Base-by-base conservation (phyloP, 1,140 invertebrate species). In the Drosophila lini region DNA sequence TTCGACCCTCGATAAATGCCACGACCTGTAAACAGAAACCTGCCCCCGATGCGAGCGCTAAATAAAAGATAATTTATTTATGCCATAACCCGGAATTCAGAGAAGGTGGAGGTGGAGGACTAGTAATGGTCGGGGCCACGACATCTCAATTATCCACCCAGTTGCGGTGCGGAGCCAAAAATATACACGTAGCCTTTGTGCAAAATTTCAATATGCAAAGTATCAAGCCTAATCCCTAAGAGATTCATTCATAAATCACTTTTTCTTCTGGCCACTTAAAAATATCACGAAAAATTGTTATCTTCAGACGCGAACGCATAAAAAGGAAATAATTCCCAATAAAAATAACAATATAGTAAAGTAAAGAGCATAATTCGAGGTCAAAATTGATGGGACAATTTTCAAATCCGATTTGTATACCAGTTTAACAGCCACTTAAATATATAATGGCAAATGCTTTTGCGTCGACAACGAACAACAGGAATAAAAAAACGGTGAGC, bases 51-150 rank as follows among this genome's bases (percentile, higher is more conserved):
- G 45, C 41, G n/a, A 36, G 28, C 52, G 53, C 71, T 61, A 67
- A 73, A 65, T 75, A 40, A 60, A 60, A 61, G 42, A 65, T 79
- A 50, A 75, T 77, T 83, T 84, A 76, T 71, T 76, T 83, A 83
- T 67, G 71, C 65, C 52, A 75, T 48, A 60, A 48, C 34, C 32
- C 32, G n/a, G 19, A 59, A 40, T 36, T 6, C 16, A 42, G 47
- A 44, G 53, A 34, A 40, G 32, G 47, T 45, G 56, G 34, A 19
- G 60, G 34, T 19, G 32, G 32, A 42, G 38, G n/a, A 42, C n/a
- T n/a, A 11, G 40, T 47, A 19, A 5, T 40, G 59, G 44, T 7
- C 9, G 15, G 55, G 32, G 40, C 15, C 44, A 41, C 8, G 22
- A 42, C 25, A 40, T 53, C 65, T 36, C 68, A 58, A 58, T 71